Base-by-base conservation (phyloP, 30 jellyfish, hydroid and myxozoan species). In the Catostylus mosaicus region DNA sequence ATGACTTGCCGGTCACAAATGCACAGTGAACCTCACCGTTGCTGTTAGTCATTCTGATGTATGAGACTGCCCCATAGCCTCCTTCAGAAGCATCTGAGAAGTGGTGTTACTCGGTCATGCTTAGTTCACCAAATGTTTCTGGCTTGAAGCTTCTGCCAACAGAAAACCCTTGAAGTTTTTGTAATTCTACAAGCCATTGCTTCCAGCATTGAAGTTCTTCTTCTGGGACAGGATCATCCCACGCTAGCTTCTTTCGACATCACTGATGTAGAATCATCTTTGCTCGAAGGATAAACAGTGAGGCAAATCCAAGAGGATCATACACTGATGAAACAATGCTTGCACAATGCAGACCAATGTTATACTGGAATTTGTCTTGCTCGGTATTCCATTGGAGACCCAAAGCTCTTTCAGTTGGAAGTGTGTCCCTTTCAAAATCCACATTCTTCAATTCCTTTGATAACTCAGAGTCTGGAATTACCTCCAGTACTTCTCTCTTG, bases 281-380 rank as follows among this genome's bases (percentile, higher is more conserved):
- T 34, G 90, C 96, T 36, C 46, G 56, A 19, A 85, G 51, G 36
- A 67, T 56, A 43, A 69, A 40, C 9, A 89, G 88, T 14, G 88
- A 50, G 12, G 75, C 85, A 51, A 85, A 85, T 9, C 96, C 89
- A 63, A 85, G 78, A 8, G 96, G 96, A 51, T 85, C 96, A 76
- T 74, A 85, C 7, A 85, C 16, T 16, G 96, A 74, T 1, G 80
- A 31, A 18, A 64, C 75, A 9, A 66, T 66, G 7, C 64, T 26
- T n/a, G n/a, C 7, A 85, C 57, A 20, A 85, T 46, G 18, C 85
- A 35, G 29, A 30, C 11, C 10, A 14, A 77, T 77, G 29, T 67
- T 76, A 52, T 2, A 64, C 20, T 14, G 35, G 54, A 77, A 86
- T 24, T 33, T 51, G 86, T 86, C 96, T 29, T 22, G 14, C 34